Conservation (phyloP, 2,888 invertebrate species). For the Malacosoma neustria region DNA sequence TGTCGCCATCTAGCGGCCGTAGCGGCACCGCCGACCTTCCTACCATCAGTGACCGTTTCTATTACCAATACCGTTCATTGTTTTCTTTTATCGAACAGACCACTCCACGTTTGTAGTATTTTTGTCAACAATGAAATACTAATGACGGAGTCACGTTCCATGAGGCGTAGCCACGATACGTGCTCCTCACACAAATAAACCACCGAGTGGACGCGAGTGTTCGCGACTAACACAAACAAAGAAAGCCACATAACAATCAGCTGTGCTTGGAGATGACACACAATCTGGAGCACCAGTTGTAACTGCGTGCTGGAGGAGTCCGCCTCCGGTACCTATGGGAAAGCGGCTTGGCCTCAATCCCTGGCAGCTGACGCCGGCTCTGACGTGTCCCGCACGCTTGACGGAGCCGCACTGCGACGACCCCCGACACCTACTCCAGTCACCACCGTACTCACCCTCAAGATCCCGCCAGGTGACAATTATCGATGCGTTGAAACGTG, state of each 20-base stretch:
- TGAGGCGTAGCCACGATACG: background rate
- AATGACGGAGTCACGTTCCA: background rate
- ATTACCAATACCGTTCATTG: background rate
- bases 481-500: constrained; percentile 10
- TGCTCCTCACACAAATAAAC: background rate
- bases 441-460: constrained; percentile 10
- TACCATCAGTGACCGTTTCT: background rate
- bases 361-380: constrained; percentile 19
- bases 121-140: background rate
- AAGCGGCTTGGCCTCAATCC: constrained; percentile 39
- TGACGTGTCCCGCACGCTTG: constrained; percentile 19
- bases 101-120: background rate
- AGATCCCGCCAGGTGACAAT: constrained; percentile 4
- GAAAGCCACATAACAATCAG: background rate
- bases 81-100: background rate
- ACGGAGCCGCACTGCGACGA: background rate
- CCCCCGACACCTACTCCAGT: background rate
- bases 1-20: constrained; percentile 9
- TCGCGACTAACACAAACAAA: background rate
- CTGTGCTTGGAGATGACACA: background rate
- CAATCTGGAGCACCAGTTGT: background rate
- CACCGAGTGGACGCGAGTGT: no score
- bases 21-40: constrained; percentile 2
- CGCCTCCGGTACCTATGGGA: constrained; percentile 23
- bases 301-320: background rate